Percentiles rank a stretch among this genome's conserved stretches.
These are phyloP conservation scores for Temnothorax longispinosus DNA, from an alignment of 1,140 invertebrate genomes.

Conservation along the genomic window DNA sequence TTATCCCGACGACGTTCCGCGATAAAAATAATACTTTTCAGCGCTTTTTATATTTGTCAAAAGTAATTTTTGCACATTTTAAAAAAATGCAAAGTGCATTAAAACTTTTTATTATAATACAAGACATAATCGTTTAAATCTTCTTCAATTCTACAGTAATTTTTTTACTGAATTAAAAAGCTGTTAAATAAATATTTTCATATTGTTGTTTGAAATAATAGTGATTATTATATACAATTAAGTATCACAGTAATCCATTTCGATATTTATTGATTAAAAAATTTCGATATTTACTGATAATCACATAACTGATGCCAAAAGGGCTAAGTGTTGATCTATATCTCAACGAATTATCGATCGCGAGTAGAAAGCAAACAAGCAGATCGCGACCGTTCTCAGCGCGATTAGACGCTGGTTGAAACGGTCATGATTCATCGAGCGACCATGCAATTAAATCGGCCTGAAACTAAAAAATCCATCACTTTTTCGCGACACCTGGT, in stretches of 20 bases:
- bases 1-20: background rate
- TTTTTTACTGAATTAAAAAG: background rate
- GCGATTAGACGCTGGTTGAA: slow-evolving; percentile 56
- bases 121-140: background rate
- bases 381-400: slow-evolving; percentile 49
- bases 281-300: slow-evolving; percentile 15
- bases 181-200: background rate
- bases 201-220: background rate
- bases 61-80: slow-evolving; percentile 5
- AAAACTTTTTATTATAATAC: background rate
- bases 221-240: background rate
- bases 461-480: slow-evolving; percentile 24
- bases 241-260: background rate
- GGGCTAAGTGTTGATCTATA: slow-evolving; percentile 19
- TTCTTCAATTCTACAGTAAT: background rate
- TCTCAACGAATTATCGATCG: slow-evolving; percentile 55
- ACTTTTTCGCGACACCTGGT: slow-evolving; percentile 40
- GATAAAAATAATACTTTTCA: background rate
- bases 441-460: slow-evolving; percentile 7
- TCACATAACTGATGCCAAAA: slow-evolving; percentile 14
- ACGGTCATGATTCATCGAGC: slow-evolving; percentile 37
- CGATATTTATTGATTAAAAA: background rate
- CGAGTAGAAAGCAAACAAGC: slow-evolving; percentile 53
- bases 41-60: background rate
- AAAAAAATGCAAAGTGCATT: background rate